Evolutionary conservation across 2,888 invertebrate genomes (phyloP), one percentile per base, ranked within the genome.

Genomic region (Galeruca laticollis): DNA sequence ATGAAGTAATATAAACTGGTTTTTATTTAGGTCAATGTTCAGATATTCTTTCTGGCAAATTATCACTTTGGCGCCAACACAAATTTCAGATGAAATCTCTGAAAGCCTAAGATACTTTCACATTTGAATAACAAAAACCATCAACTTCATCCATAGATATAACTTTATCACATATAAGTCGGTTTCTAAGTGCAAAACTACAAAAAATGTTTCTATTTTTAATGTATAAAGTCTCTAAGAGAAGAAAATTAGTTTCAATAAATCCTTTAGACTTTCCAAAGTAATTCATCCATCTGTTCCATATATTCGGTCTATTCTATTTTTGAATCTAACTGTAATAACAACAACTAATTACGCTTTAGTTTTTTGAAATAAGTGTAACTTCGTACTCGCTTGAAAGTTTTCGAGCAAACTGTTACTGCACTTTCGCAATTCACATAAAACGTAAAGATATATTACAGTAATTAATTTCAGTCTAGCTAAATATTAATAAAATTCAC

Each of bases 381-480:
- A 37, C 2, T 37, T 6, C 37, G 37, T 33, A 33, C 33, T 51
- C 9, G 2, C n/a, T 21, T 26, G 13, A 21, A 52, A 52, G 52
- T 52, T 52, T 52, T 26, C 26, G 26, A 52, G 20, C 52, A 52
- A 26, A 20, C 21, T 52, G 52, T 21, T 26, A 21, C 26, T 21
- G 21, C 52, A 51, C 20, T 51, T 51, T 51, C 2, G 15, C 51
- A 52, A 52, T 21, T 20, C 26, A 10, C 21, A 52, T 26, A 52
- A 52, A 21, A 0, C 21, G 21, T 21, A 9, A 21, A 52, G 26
- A 52, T 52, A 21, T 21, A 52, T 52, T 52, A 26, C 26, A 21
- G 21, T 20, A 52, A 52, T 52, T 52, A 20, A 2, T 52, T 52
- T 52, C 26, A 52, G 11, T 52, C 52, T 52, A 21, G 20, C 10